phyloP scores from a whole-genome alignment of 2,888 invertebrate genomes.

The Chymomyza caudatula region DNA sequence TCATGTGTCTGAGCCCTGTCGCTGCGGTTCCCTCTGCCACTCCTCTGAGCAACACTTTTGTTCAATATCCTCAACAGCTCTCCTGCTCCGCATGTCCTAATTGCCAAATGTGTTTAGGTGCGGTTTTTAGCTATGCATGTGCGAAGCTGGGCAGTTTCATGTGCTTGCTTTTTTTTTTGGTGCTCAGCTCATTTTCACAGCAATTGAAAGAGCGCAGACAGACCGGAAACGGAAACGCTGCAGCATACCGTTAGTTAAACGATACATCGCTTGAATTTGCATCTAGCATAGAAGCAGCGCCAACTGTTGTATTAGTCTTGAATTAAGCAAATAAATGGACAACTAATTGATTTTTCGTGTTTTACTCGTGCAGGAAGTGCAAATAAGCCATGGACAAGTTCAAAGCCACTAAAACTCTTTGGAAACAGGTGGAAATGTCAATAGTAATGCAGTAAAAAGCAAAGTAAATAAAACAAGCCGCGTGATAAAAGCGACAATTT shows the following conservation, averaged over 20 bases:
- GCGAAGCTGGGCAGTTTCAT: neutral
- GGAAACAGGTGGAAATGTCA: slow-evolving; percentile 23
- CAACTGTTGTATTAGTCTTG: neutral
- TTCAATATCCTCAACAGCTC: slow-evolving; percentile 51
- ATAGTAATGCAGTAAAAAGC: slow-evolving; percentile 27
- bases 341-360: slow-evolving; percentile 59
- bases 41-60: slow-evolving; percentile 23
- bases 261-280: slow-evolving; percentile 60
- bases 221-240: neutral
- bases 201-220: slow-evolving; percentile 8
- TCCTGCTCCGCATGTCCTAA: slow-evolving; percentile 38
- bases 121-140: slow-evolving; percentile 60
- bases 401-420: slow-evolving; percentile 26
- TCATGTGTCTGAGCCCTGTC: slow-evolving; percentile 73
- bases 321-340: slow-evolving; percentile 25
- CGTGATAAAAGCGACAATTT: slow-evolving; percentile 62
- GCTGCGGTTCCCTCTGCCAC: slow-evolving; percentile 48
- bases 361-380: neutral
- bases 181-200: slow-evolving; percentile 15
- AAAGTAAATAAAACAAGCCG: slow-evolving; percentile 37
- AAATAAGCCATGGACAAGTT: slow-evolving; percentile 24
- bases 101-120: slow-evolving; percentile 73
- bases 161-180: neutral
- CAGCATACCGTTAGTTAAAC: slow-evolving; percentile 35
- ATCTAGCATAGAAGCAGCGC: slow-evolving; percentile 27